Conservation (phyloP, 2,113 vertebrate species). For the Calyptommatus sinebrachiatus region DNA sequence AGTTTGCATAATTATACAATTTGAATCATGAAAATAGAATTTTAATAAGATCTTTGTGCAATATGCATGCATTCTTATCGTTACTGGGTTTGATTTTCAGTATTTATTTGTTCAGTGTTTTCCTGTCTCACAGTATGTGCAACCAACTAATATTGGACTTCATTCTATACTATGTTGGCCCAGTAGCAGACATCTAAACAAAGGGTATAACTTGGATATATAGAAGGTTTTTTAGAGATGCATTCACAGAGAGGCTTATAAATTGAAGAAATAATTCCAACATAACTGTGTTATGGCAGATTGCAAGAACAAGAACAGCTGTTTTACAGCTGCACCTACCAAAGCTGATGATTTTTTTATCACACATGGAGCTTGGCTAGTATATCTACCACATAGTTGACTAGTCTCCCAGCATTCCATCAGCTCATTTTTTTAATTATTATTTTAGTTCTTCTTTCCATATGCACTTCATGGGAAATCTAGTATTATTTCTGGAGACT, state of each 20-base stretch:
- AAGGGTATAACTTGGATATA: not conserved
- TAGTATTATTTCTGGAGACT: not conserved
- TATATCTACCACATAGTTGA: conserved; percentile 10
- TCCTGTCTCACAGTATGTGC: not conserved
- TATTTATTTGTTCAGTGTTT: too few relatives aligned
- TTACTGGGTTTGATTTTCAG: not conserved
- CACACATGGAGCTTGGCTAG: conserved; percentile 12
- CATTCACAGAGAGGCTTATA: not conserved
- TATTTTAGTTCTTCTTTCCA: not conserved
- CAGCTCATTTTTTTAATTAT: conserved; percentile 18
- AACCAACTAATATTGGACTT: conserved; percentile 13
- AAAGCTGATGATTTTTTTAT: conserved; percentile 16
- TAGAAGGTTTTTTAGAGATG: too few relatives aligned
- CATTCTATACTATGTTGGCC: not conserved
- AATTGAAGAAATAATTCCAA: not conserved
- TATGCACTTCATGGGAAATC: conserved; percentile 8
- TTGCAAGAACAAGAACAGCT: conserved; percentile 21
- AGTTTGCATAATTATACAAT: too few relatives aligned
- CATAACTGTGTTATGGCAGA: not conserved
- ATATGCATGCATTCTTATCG: not conserved
- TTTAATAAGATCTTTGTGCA: too few relatives aligned
- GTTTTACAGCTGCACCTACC: conserved; percentile 26
- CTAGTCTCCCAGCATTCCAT: conserved; percentile 14
- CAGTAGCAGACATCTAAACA: not conserved
- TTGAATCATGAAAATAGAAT: too few relatives aligned